phyloP scores from a whole-genome alignment of 2,888 invertebrate genomes.

The Drosophila nigritarsus region DNA sequence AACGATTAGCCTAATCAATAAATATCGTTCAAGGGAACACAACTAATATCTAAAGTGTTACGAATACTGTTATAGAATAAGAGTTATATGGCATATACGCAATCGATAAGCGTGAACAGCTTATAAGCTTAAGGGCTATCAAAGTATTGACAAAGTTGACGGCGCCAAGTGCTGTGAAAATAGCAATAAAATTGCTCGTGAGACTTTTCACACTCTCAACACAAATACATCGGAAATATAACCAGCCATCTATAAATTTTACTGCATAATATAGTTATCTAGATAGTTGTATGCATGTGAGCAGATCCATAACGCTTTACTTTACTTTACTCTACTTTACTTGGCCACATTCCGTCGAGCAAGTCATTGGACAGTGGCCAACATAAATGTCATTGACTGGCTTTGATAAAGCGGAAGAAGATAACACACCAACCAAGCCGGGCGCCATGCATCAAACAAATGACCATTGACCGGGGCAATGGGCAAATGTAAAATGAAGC shows the following conservation, averaged over 20 bases:
- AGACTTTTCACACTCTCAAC: conserved; percentile 31
- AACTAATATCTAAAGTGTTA: conserved; percentile 11
- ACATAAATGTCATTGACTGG: conserved; percentile 71
- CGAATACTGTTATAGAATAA: conserved; percentile 10
- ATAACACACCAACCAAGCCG: conserved; percentile 31
- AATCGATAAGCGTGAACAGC: conserved; percentile 29
- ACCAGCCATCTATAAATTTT: conserved; percentile 39
- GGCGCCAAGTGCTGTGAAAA: conserved; percentile 67
- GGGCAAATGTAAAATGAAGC: conserved; percentile 12
- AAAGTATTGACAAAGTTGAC: conserved; percentile 48
- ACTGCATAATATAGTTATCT: conserved; percentile 31
- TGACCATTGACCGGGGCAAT: conserved; percentile 9
- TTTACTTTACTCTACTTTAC: conserved; percentile 21
- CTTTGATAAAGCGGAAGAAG: conserved; percentile 51
- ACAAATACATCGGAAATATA: not conserved
- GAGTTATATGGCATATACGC: conserved; percentile 19
- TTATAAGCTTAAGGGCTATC: conserved; percentile 31
- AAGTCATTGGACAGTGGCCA: conserved; percentile 50
- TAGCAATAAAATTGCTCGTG: conserved; percentile 47
- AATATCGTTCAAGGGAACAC: conserved; percentile 36
- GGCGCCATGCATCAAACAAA: conserved; percentile 33
- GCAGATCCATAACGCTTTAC: conserved; percentile 32
- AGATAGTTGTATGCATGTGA: not conserved
- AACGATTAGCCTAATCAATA: conserved; percentile 58
- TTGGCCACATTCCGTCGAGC: not conserved